Conservation (phyloP, 2,797 vertebrate species). For the Parauchenoglanis punctatus region DNA sequence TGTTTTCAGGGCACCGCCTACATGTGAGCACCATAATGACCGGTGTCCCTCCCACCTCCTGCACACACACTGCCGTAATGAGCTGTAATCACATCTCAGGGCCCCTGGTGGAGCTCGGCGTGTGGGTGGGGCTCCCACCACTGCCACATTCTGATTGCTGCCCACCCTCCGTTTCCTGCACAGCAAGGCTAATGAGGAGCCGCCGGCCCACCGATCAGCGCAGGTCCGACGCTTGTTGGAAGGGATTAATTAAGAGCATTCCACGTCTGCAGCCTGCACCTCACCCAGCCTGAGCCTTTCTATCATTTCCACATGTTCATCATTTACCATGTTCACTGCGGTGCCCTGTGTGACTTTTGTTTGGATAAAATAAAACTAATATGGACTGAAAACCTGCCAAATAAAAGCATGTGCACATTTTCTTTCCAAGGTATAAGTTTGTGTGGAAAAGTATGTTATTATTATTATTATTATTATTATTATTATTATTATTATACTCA, state of each 20-base stretch:
- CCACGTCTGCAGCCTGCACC: conserved; percentile 18
- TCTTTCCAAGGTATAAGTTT: background rate
- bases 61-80: conserved; percentile 56
- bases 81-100: conserved; percentile 59
- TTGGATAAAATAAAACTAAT: background rate
- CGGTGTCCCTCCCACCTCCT: conserved; percentile 59
- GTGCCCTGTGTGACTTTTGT: background rate
- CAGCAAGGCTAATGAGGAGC: conserved; percentile 60
- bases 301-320: conserved; percentile 26
- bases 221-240: conserved; percentile 38
- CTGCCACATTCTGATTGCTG: conserved; percentile 67
- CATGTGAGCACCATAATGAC: conserved; percentile 60
- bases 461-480: conserved; percentile 10
- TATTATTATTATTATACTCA: conserved; percentile 19
- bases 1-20: conserved; percentile 60
- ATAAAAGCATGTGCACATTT: background rate
- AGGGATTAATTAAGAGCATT: conserved; percentile 46
- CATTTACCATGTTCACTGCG: background rate
- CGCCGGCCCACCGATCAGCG: conserved; percentile 41
- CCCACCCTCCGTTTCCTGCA: conserved; percentile 64
- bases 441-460: background rate
- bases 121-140: conserved; percentile 64
- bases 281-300: conserved; percentile 11
- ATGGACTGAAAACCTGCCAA: background rate
- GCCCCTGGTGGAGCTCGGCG: conserved; percentile 67